Evolutionary conservation across 23 tunicate species (phyloP).

Genomic region (Oikopleura dioica): DNA sequence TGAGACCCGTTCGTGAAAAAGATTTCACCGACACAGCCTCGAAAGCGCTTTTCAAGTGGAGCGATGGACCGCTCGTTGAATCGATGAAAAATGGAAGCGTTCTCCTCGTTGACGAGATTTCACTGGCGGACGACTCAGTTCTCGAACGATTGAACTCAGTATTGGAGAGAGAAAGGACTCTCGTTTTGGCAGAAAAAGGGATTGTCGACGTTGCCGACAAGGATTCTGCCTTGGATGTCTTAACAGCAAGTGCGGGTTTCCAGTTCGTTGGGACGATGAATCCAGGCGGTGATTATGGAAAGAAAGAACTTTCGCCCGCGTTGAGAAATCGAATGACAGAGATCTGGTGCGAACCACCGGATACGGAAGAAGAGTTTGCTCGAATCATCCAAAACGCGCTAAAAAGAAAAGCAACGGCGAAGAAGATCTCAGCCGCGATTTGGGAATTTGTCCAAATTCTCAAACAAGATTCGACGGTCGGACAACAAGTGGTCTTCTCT

Average conservation of each 20-base stretch:
- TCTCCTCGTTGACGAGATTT: conserved; percentile 62
- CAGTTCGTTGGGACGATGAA: conserved; percentile 92
- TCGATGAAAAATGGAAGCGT: conserved; percentile 29
- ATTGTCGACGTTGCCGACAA: not conserved
- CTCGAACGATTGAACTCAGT: conserved; percentile 73
- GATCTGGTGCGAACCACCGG: conserved; percentile 49
- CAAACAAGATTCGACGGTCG: not conserved
- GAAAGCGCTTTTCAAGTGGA: conserved; percentile 53
- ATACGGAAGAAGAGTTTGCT: conserved; percentile 25
- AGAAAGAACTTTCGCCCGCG: conserved; percentile 93
- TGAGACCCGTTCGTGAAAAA: conserved; percentile 50
- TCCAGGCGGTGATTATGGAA: conserved; percentile 97
- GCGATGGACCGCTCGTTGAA: conserved; percentile 67
- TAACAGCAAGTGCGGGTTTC: conserved; percentile 37
- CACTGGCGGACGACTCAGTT: conserved; percentile 91
- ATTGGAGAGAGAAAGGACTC: conserved; percentile 52
- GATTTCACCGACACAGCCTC: not conserved
- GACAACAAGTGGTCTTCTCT: conserved; percentile 23
- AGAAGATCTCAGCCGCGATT: not conserved
- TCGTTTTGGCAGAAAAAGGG: conserved; percentile 49
- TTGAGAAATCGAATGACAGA: conserved; percentile 86
- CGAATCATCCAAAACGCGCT: conserved; percentile 30
- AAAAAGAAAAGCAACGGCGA: not conserved
- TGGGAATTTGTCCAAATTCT: not conserved
- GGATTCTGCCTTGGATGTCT: conserved; percentile 12